A percentile compares a stretch with the other conserved stretches of the same genome.
Conservation (phyloP, 2,113 vertebrate species). For the Morone saxatilis region DNA sequence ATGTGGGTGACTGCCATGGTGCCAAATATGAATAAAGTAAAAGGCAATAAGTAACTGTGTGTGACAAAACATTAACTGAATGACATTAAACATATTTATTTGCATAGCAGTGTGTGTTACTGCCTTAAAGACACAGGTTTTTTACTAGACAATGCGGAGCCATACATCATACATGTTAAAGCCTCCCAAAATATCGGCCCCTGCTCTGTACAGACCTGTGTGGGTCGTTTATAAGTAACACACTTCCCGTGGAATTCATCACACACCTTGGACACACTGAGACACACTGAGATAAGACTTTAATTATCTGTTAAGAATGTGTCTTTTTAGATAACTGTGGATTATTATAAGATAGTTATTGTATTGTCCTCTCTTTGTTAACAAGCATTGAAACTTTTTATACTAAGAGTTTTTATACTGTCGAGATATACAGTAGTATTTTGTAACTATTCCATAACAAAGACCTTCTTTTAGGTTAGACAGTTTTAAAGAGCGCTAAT, state of each 20-base stretch:
- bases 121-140: not conserved
- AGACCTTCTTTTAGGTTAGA: slow-evolving; percentile 11
- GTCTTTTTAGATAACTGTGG: slow-evolving; percentile 13
- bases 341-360: slow-evolving; percentile 9
- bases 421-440: not conserved
- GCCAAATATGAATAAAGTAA: not conserved
- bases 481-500: slow-evolving; percentile 36
- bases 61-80: slow-evolving; percentile 41
- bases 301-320: slow-evolving; percentile 13
- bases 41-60: slow-evolving; percentile 36
- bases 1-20: not conserved
- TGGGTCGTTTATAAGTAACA: slow-evolving; percentile 25
- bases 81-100: not conserved
- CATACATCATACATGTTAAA: not conserved
- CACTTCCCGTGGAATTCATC: slow-evolving; percentile 2
- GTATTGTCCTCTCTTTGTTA: not conserved
- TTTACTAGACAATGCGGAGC: not conserved
- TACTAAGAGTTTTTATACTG: not conserved
- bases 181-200: not conserved
- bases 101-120: not conserved
- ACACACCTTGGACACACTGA: slow-evolving; percentile 7
- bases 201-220: not conserved
- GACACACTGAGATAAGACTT: slow-evolving; percentile 2
- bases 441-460: slow-evolving; percentile 22
- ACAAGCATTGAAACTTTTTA: not conserved